Evolutionary conservation across 2,888 invertebrate species (phyloP).

Genomic region (Nephrotoma guestfalica): DNA sequence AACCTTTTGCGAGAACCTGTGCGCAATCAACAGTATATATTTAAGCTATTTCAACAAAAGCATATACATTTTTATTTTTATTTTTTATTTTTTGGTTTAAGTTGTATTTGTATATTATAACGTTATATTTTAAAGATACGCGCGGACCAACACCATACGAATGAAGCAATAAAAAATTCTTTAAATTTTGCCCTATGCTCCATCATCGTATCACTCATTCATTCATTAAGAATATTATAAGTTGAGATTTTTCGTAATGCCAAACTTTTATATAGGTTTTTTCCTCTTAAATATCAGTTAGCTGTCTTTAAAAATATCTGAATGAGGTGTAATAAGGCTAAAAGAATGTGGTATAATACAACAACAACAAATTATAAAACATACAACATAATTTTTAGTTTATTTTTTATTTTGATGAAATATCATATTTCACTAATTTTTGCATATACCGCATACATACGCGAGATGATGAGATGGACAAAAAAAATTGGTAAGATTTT

Average conservation of each 20-base stretch:
- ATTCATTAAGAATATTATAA: background rate
- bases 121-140: background rate
- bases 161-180: background rate
- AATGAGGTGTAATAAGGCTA: background rate
- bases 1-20: background rate
- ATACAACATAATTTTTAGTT: background rate
- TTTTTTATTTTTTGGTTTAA: background rate
- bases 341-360: background rate
- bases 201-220: background rate
- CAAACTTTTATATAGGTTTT: background rate
- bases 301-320: background rate
- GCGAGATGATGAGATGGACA: background rate
- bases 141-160: background rate
- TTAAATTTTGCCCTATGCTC: background rate
- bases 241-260: background rate
- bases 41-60: background rate
- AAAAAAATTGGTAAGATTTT: background rate
- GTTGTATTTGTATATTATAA: background rate
- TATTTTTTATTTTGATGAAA: background rate
- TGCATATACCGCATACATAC: background rate
- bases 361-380: background rate
- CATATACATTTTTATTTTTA: background rate
- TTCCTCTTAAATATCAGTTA: background rate
- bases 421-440: background rate
- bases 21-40: background rate